Evolutionary conservation across 1,140 invertebrate genomes (phyloP), one percentile per base, ranked within the genome.

Genomic region (Atopsyche davidsoni): DNA sequence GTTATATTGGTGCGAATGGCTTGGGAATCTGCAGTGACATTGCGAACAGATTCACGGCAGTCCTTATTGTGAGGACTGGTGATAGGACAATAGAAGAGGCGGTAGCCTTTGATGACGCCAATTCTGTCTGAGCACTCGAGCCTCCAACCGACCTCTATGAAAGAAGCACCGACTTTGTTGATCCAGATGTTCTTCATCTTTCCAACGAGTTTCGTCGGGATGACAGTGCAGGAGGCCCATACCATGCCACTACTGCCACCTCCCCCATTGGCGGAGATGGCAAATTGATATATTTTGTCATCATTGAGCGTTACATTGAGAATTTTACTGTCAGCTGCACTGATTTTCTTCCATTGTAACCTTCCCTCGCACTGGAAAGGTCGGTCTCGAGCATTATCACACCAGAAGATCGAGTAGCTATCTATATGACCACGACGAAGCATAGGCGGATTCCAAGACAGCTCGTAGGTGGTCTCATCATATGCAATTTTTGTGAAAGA

Each of bases 401-500:
- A 87, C 80, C 82, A 86, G 61, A 86, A 89, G 19, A 89, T 74
- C 2, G 86, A 87, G 52, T 85, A 89, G 51, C 67, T 67, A 11
- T 46, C 24, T 0, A 45, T 23, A 3, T 10, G 3, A n/a, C n/a
- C n/a, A n/a, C n/a, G n/a, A n/a, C n/a, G n/a, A n/a, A n/a, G n/a
- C 10, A 10, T 13, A 2, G 78, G 77, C 22, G 69, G 67, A 44
- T 79, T 75, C 86, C 86, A 89, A 21, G 82, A 82, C 13, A 87
- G 65, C 61, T 85, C 80, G 64, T 85, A 87, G 3, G 76, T 67
- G 19, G 81, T 79, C 61, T 75, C 72, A 31, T 79, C 75, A 64
- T 79, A 82, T 44, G 78, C 78, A 11, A 83, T 80, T 63, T 85
- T 87, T 2, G 81, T 82, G 50, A 85, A 79, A 2, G 75, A 71